Percentiles rank a stretch among this genome's conserved stretches.
Evolutionary conservation across 2,113 vertebrate species (phyloP).

Genomic region (Haemorhous mexicanus): DNA sequence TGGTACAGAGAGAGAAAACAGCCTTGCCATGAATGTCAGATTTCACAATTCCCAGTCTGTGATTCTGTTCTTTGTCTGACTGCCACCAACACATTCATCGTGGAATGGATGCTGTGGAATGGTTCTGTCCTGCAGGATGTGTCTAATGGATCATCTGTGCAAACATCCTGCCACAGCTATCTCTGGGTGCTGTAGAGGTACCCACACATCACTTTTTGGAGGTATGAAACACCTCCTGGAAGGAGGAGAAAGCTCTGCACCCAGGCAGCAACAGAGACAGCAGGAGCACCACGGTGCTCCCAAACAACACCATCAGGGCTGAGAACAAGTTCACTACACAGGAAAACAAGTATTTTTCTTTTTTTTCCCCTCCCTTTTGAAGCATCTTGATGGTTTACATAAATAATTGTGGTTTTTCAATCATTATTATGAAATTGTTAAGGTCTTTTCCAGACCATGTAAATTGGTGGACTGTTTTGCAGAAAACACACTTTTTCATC

Average conservation of each 20-base stretch:
- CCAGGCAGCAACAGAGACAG: neutral
- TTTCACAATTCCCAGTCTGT: neutral
- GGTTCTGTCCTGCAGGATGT: neutral
- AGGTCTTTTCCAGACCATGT: neutral
- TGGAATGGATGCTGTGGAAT: no score
- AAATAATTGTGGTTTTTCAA: neutral
- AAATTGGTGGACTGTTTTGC: neutral
- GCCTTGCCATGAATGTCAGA: neutral
- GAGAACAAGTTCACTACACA: neutral
- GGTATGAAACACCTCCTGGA: neutral
- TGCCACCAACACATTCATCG: neutral
- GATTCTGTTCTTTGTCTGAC: neutral
- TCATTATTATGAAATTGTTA: neutral
- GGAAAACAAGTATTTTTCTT: neutral
- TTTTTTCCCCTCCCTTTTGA: neutral
- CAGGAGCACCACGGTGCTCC: neutral
- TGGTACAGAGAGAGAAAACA: neutral
- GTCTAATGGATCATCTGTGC: neutral
- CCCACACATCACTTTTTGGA: neutral
- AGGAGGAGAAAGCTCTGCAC: neutral
- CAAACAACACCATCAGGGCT: neutral
- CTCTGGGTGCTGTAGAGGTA: neutral
- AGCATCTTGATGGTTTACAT: neutral
- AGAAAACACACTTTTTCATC: neutral
- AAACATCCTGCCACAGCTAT: neutral